Percentiles rank a stretch among this genome's conserved stretches.
Evolutionary conservation across 2,888 invertebrate genomes (phyloP).

Genomic region (Alloscopus bannaensis): DNA sequence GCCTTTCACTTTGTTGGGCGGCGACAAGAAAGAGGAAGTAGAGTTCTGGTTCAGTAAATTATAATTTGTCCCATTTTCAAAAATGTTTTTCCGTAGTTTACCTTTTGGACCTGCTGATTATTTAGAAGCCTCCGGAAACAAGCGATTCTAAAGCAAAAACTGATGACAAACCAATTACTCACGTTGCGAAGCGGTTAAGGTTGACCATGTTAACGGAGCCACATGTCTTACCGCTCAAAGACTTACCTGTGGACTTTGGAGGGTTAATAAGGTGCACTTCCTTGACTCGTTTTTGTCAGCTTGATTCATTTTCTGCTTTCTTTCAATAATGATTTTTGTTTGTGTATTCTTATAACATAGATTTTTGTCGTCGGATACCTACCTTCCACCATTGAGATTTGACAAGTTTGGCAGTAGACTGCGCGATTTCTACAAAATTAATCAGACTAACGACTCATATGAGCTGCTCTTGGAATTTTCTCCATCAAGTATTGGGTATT

Average conservation of each 20-base stretch:
- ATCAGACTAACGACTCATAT: slow-evolving; percentile 67
- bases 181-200: slow-evolving; percentile 69
- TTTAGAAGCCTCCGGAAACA: slow-evolving; percentile 4
- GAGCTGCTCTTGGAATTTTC: slow-evolving; percentile 68
- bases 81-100: no score
- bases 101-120: no score
- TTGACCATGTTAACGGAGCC: slow-evolving; percentile 70
- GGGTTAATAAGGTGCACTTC: slow-evolving; percentile 67
- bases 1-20: slow-evolving; percentile 76
- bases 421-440: slow-evolving; percentile 75
- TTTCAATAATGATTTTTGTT: slow-evolving; percentile 34
- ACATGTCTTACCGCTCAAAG: slow-evolving; percentile 66
- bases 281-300: background rate
- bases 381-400: slow-evolving; percentile 77
- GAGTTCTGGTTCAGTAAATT: background rate
- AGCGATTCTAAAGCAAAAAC: background rate
- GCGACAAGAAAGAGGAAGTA: slow-evolving; percentile 29
- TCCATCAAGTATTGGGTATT: slow-evolving; percentile 69
- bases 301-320: slow-evolving; percentile 4
- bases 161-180: slow-evolving; percentile 64
- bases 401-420: slow-evolving; percentile 77
- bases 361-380: slow-evolving; percentile 73
- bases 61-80: no score
- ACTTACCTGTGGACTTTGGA: slow-evolving; percentile 69
- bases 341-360: no score